These are phyloP conservation scores for Megalopta genalis DNA, from an alignment of 1,140 invertebrate species.

Conservation along the genomic window DNA sequence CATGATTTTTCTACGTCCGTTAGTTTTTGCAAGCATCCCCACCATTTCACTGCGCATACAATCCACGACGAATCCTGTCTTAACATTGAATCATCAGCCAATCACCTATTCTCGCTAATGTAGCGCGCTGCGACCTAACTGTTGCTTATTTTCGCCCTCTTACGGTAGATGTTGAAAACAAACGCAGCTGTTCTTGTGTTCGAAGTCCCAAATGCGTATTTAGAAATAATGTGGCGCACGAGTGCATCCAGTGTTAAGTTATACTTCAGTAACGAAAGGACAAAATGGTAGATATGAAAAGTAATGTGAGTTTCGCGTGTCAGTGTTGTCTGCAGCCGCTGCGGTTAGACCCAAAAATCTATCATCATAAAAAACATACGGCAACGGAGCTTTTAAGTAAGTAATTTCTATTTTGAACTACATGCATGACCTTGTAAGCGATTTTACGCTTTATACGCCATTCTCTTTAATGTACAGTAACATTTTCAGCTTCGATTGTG, in stretches of 20 bases:
- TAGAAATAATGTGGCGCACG: constrained; percentile 69
- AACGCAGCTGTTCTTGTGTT: constrained; percentile 72
- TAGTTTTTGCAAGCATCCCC: too few relatives aligned
- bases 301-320: constrained; percentile 92
- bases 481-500: neutral
- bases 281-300: constrained; percentile 85
- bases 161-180: constrained; percentile 26
- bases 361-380: constrained; percentile 91
- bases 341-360: constrained; percentile 90
- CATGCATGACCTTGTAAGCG: constrained; percentile 23
- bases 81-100: too few relatives aligned
- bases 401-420: constrained; percentile 74
- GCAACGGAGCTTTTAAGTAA: constrained; percentile 91
- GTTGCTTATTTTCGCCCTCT: constrained; percentile 38
- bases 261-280: constrained; percentile 22
- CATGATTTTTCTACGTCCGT: too few relatives aligned
- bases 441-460: too few relatives aligned
- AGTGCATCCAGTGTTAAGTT: constrained; percentile 31
- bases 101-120: too few relatives aligned
- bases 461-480: neutral
- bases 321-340: constrained; percentile 95
- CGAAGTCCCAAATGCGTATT: constrained; percentile 70
- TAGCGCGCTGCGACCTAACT: too few relatives aligned
- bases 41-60: too few relatives aligned
- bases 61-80: too few relatives aligned